phyloP scores from a whole-genome alignment of 2,888 invertebrate species.

The Leucophenga montana region DNA sequence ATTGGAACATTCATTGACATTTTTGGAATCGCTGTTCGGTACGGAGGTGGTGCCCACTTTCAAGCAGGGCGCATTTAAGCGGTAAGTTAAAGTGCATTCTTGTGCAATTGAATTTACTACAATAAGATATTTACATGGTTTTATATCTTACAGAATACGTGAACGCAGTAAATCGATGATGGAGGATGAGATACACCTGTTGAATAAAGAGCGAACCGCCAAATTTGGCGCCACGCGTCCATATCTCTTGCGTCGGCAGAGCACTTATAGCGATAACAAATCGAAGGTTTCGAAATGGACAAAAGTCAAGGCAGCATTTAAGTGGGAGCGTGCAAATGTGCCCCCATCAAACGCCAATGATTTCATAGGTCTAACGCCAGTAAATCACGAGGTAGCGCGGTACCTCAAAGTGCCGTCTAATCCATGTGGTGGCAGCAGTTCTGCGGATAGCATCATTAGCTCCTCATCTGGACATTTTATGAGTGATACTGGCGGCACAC shows the following conservation, averaged over 20 bases:
- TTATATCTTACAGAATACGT: slow-evolving; percentile 66
- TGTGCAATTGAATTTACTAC: slow-evolving; percentile 14
- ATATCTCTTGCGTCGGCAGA: slow-evolving; percentile 67
- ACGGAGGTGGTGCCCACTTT: slow-evolving; percentile 75
- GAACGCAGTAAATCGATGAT: slow-evolving; percentile 82
- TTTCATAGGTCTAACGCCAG: slow-evolving; percentile 73
- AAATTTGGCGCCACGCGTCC: slow-evolving; percentile 48
- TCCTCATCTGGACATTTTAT: slow-evolving; percentile 72
- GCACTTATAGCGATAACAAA: slow-evolving; percentile 71
- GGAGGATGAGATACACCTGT: slow-evolving; percentile 76
- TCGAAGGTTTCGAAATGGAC: slow-evolving; percentile 85
- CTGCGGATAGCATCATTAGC: slow-evolving; percentile 75
- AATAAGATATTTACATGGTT: slow-evolving; percentile 12
- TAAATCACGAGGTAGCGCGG: slow-evolving; percentile 75
- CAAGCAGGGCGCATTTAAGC: slow-evolving; percentile 74
- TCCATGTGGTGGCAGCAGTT: slow-evolving; percentile 74
- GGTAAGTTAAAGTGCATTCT: slow-evolving; percentile 49
- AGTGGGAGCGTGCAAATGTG: slow-evolving; percentile 85
- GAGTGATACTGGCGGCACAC: slow-evolving; percentile 77
- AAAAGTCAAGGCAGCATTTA: slow-evolving; percentile 90
- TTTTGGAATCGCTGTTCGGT: slow-evolving; percentile 79
- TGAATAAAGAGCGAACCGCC: slow-evolving; percentile 54
- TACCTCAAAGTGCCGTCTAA: slow-evolving; percentile 75
- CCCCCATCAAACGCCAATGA: slow-evolving; percentile 66
- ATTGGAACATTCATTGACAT: slow-evolving; percentile 74